Percentiles rank a stretch among this genome's conserved stretches.
Conservation (phyloP, 2,888 invertebrate genomes). For the Gisinianus flammeolus region DNA sequence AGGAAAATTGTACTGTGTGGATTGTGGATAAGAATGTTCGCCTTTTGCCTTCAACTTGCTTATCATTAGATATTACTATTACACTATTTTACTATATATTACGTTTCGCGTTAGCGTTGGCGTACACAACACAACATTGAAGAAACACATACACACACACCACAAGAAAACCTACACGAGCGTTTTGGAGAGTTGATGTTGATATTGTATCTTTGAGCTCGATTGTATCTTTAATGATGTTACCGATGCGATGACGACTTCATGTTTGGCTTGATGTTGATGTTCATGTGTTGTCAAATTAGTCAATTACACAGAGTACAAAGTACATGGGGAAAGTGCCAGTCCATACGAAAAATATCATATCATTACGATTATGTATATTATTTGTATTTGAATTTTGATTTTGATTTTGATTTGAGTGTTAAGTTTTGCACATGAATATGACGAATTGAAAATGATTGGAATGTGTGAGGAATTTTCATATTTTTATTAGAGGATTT, state of each 20-base stretch:
- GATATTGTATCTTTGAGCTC: constrained; percentile 16
- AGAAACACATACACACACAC: not conserved
- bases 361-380: too few relatives aligned
- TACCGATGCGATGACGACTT: not conserved
- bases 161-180: not conserved
- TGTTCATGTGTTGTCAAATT: not conserved
- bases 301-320: not conserved
- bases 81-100: too few relatives aligned
- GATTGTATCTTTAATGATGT: constrained; percentile 15
- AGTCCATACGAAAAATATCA: not conserved
- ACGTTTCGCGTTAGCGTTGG: constrained; percentile 8
- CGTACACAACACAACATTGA: not conserved
- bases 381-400: too few relatives aligned
- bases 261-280: not conserved
- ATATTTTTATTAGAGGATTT: too few relatives aligned
- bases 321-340: not conserved
- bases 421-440: too few relatives aligned
- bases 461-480: too few relatives aligned
- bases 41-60: not conserved
- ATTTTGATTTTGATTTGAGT: too few relatives aligned
- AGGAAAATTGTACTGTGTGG: too few relatives aligned
- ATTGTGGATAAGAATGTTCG: not conserved
- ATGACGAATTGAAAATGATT: too few relatives aligned
- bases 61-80: not conserved
- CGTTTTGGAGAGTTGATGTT: not conserved